Base-by-base conservation (phyloP, 2,888 invertebrate genomes). In the Sarcophaga carnaria region DNA sequence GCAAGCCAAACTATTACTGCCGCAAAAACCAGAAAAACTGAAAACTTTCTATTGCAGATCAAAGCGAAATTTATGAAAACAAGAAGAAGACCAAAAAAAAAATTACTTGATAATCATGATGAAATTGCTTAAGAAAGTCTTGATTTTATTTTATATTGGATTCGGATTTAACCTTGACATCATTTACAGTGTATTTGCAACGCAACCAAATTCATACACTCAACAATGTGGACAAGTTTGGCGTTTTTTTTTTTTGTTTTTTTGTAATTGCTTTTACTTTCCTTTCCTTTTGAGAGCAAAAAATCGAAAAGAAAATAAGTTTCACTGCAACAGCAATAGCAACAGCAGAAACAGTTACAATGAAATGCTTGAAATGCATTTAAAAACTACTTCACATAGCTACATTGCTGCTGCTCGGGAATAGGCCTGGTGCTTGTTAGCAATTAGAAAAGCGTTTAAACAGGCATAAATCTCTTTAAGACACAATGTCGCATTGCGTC, bases 401-500 rank as follows among this genome's bases (percentile, higher is more conserved):
- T 8, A 37, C 37, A 37, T 37, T 37, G 37, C 37, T 37, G 8
- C 37, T 37, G 37, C 14, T 5, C 54, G 12, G 54, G 54, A 54
- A 54, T 3, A 54, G 12, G 12, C 54, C 2, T 17, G 0, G 3
- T 5, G 17, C 12, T 54, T 1, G 54, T 54, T 54, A 54, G 17
- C 54, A 72, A 66, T 63, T 72, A 66, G 47, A 85, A 72, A 66
- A 49, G 67, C 10, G 20, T 66, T 47, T 63, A 20, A 72, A 59
- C 37, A 69, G 64, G 17, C 79, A 81, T 87, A 79, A 81, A 81
- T 84, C 83, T 84, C 75, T 81, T 78, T 79, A 71, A 81, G 78
- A 83, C 62, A 70, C 60, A 79, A 62, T 81, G 78, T 87, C 83
- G 83, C 80, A 80, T 84, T 84, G 81, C 83, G 87, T 81, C 66